These are phyloP conservation scores for Luehdorfia chinensis DNA, from an alignment of 1,140 invertebrate species.

Conservation along the genomic window DNA sequence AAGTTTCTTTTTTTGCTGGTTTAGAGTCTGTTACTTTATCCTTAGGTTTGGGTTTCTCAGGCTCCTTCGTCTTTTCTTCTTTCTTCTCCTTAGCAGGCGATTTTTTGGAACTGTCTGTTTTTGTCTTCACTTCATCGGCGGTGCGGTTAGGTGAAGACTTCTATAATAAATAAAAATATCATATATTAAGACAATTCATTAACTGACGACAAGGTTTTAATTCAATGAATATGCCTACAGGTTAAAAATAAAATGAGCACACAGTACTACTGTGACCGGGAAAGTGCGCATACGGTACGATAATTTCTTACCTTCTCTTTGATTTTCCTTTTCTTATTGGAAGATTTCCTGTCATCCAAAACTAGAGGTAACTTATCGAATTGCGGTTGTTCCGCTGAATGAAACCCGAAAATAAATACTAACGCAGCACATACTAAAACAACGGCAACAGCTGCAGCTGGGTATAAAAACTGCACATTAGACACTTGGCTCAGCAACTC, in stretches of 20 bases:
- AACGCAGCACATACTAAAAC: slow-evolving; percentile 81
- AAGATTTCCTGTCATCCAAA: slow-evolving; percentile 80
- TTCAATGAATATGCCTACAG: slow-evolving; percentile 44
- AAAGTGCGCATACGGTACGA: slow-evolving; percentile 32
- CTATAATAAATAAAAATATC: slow-evolving; percentile 37
- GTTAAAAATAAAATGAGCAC: slow-evolving; percentile 72
- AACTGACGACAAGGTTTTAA: not conserved
- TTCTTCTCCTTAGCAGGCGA: slow-evolving; percentile 71
- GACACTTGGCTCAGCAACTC: slow-evolving; percentile 77
- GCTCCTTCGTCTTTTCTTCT: slow-evolving; percentile 65
- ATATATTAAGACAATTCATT: not conserved
- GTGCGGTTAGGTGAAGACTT: slow-evolving; percentile 75
- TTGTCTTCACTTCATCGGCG: slow-evolving; percentile 66
- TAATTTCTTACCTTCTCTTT: slow-evolving; percentile 83
- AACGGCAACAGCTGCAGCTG: slow-evolving; percentile 81
- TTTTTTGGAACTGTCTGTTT: slow-evolving; percentile 64
- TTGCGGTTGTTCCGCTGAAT: slow-evolving; percentile 83
- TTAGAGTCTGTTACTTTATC: slow-evolving; percentile 52
- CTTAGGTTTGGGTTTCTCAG: slow-evolving; percentile 59
- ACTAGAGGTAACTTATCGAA: slow-evolving; percentile 81
- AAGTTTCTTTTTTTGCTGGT: slow-evolving; percentile 71
- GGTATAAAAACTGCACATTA: slow-evolving; percentile 77
- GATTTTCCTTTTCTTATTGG: slow-evolving; percentile 82
- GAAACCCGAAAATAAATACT: slow-evolving; percentile 85
- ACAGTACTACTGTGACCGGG: slow-evolving; percentile 29